Conservation (phyloP, 2,888 invertebrate genomes). For the Leptinotarsa rubiginosa region DNA sequence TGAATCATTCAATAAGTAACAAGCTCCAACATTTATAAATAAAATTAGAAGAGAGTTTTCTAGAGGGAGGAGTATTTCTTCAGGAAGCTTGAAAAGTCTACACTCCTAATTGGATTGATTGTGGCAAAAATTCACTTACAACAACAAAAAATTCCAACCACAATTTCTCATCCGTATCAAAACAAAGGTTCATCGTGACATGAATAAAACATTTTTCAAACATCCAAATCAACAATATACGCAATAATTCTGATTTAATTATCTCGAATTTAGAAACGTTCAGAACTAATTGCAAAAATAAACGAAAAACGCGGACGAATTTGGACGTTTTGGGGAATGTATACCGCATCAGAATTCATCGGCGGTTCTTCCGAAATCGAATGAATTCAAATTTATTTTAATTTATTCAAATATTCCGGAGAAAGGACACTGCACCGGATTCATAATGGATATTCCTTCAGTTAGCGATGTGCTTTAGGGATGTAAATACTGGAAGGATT, state of each 20-base stretch:
- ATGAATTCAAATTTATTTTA: conserved; percentile 44
- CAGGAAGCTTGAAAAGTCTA: too few relatives aligned
- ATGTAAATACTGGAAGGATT: conserved; percentile 27
- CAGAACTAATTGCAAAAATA: conserved; percentile 37
- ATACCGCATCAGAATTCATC: conserved; percentile 37
- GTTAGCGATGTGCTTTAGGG: conserved; percentile 32
- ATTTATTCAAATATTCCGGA: conserved; percentile 39
- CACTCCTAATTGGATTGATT: not conserved
- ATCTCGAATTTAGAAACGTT: conserved; percentile 26
- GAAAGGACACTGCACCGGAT: conserved; percentile 31
- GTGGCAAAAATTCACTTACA: not conserved
- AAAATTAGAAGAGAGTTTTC: too few relatives aligned
- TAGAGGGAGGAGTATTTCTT: too few relatives aligned
- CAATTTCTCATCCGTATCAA: not conserved
- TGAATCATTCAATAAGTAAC: too few relatives aligned
- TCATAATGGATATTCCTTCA: conserved; percentile 33
- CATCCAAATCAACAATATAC: conserved; percentile 17
- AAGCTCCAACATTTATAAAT: too few relatives aligned
- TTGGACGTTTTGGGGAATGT: conserved; percentile 25
- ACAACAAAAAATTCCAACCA: not conserved
- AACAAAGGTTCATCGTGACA: conserved; percentile 24
- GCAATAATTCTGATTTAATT: conserved; percentile 22
- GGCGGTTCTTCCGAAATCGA: conserved; percentile 29
- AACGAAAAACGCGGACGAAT: conserved; percentile 24
- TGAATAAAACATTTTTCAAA: conserved; percentile 34